Evolutionary conservation across 2,797 vertebrate species (phyloP).

Genomic region (Myoxocephalus aenaeus): DNA sequence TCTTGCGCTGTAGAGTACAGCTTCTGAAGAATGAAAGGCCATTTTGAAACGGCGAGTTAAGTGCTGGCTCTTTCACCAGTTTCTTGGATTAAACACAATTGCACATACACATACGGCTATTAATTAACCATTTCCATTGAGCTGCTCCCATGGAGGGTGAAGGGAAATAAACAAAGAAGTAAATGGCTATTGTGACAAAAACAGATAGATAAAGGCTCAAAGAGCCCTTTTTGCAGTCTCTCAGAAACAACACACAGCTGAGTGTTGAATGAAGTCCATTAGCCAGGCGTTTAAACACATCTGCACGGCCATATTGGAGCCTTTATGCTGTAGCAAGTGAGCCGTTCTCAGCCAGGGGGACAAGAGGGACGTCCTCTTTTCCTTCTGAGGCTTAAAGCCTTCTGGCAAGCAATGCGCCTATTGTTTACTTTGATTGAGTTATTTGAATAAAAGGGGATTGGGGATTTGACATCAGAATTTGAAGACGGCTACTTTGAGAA

Average conservation of each 20-base stretch:
- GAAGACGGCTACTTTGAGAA: conserved; percentile 47
- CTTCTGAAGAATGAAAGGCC: conserved; percentile 32
- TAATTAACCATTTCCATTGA: conserved; percentile 72
- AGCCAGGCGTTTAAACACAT: conserved; percentile 64
- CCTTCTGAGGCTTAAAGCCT: conserved; percentile 67
- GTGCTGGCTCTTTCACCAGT: conserved; percentile 35
- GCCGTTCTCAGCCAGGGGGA: conserved; percentile 63
- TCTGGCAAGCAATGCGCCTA: conserved; percentile 62
- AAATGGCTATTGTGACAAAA: conserved; percentile 71
- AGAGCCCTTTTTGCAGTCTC: conserved; percentile 53
- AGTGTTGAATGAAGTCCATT: conserved; percentile 74
- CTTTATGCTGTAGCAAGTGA: conserved; percentile 60
- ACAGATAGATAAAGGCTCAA: conserved; percentile 61
- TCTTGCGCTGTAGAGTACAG: background rate
- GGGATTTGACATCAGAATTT: conserved; percentile 68
- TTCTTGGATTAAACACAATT: conserved; percentile 56
- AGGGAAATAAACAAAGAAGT: conserved; percentile 61
- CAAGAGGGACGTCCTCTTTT: conserved; percentile 68
- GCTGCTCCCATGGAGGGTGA: conserved; percentile 44
- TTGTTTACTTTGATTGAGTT: conserved; percentile 79
- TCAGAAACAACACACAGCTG: conserved; percentile 61
- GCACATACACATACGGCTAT: conserved; percentile 51
- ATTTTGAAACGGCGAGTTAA: conserved; percentile 52
- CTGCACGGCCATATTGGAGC: conserved; percentile 58
- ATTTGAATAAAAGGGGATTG: conserved; percentile 69